Conservation (phyloP, 2,888 invertebrate genomes). For the Leptinotarsa haldemani region DNA sequence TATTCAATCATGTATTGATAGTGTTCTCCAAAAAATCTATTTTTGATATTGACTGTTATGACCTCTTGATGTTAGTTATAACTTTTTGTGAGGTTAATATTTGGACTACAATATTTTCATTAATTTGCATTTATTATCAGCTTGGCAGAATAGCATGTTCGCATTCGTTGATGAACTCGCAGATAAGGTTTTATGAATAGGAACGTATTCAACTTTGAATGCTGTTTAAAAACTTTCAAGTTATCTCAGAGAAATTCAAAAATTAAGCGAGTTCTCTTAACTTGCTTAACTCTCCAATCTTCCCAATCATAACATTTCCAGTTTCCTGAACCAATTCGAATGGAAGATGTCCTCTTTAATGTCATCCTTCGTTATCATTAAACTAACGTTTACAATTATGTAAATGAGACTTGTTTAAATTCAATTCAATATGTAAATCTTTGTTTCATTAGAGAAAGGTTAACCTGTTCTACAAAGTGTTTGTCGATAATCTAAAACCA, state of each 20-base stretch:
- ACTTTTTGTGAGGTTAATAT: no score
- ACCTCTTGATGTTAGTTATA: no score
- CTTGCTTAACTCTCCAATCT: constrained; percentile 7
- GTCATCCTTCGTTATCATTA: constrained; percentile 14
- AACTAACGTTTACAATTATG: constrained; percentile 39
- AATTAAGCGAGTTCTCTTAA: not conserved
- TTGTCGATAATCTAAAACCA: no score
- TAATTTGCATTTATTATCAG: not conserved
- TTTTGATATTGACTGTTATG: no score
- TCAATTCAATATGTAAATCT: constrained; percentile 25
- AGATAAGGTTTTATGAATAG: no score
- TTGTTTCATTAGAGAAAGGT: not conserved
- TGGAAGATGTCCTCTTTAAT: not conserved
- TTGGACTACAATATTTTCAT: no score
- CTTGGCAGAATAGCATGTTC: not conserved
- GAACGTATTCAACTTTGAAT: not conserved
- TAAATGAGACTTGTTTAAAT: constrained; percentile 38
- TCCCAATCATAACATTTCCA: constrained; percentile 12
- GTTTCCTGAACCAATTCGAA: constrained; percentile 6
- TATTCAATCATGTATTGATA: no score
- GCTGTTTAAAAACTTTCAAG: not conserved
- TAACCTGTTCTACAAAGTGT: not conserved
- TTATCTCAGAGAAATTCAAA: constrained; percentile 7
- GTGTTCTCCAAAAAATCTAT: no score
- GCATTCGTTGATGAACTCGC: not conserved